phyloP scores from a whole-genome alignment of 1,140 invertebrate species.

The Calosoma granatense region DNA sequence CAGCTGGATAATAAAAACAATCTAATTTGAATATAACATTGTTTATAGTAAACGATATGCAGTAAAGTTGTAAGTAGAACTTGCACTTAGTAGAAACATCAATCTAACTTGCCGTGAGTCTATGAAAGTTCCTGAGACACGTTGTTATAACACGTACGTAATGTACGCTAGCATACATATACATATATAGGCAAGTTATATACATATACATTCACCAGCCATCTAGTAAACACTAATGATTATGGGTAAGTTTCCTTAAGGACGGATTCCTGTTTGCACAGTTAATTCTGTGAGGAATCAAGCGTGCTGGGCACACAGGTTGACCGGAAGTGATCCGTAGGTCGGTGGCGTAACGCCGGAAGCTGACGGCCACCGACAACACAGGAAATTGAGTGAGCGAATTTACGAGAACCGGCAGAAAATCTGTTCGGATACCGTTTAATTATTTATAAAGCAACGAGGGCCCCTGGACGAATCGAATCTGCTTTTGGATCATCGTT shows the following conservation, averaged over 20 bases:
- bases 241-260: background rate
- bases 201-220: too few relatives aligned
- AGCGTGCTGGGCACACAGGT: background rate
- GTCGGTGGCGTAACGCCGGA: background rate
- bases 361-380: background rate
- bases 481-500: background rate
- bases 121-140: too few relatives aligned
- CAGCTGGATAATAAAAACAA: too few relatives aligned
- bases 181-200: too few relatives aligned
- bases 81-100: too few relatives aligned
- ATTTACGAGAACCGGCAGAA: slow-evolving; percentile 7
- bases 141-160: too few relatives aligned
- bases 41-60: too few relatives aligned
- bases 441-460: slow-evolving; percentile 4
- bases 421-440: slow-evolving; percentile 5
- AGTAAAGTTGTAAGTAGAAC: too few relatives aligned
- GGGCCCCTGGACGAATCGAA: background rate
- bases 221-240: background rate
- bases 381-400: slow-evolving; percentile 7
- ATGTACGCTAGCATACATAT: too few relatives aligned
- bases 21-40: too few relatives aligned
- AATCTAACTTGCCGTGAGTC: too few relatives aligned
- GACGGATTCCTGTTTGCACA: background rate
- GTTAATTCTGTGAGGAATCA: background rate
- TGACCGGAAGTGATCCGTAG: slow-evolving; percentile 1